These are phyloP conservation scores for Diadromus collaris DNA, from an alignment of 2,888 invertebrate species.

Conservation along the genomic window DNA sequence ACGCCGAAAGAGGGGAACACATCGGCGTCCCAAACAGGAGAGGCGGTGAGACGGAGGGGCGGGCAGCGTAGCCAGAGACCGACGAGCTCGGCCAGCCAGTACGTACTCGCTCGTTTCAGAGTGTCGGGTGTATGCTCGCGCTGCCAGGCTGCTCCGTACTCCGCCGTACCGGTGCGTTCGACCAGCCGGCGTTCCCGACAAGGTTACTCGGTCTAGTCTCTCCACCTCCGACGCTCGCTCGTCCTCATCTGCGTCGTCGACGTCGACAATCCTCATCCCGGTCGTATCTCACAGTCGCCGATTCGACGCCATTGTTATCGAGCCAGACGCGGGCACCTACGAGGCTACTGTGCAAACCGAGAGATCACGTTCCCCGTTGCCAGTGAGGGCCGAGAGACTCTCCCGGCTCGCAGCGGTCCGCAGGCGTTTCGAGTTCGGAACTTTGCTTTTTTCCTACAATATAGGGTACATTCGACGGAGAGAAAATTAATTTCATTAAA, in stretches of 20 bases:
- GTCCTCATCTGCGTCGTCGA: slow-evolving; percentile 19
- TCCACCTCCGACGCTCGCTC: slow-evolving; percentile 25
- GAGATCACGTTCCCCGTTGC: slow-evolving; percentile 16
- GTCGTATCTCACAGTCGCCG: slow-evolving; percentile 15
- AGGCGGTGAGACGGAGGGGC: slow-evolving; percentile 9
- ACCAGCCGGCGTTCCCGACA: slow-evolving; percentile 58
- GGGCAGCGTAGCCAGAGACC: slow-evolving; percentile 28
- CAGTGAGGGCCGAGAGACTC: slow-evolving; percentile 6
- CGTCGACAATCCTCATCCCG: slow-evolving; percentile 4
- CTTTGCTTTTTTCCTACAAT: not conserved
- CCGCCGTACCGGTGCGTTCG: slow-evolving; percentile 58
- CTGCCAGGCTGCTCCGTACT: slow-evolving; percentile 45
- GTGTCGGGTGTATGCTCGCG: slow-evolving; percentile 64
- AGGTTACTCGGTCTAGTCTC: slow-evolving; percentile 46
- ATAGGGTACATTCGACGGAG: no score
- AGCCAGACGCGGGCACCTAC: slow-evolving; percentile 47
- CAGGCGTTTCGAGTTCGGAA: not conserved
- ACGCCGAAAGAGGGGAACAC: slow-evolving; percentile 11
- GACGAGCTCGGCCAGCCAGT: slow-evolving; percentile 49
- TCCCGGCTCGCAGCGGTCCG: not conserved
- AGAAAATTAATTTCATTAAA: no score
- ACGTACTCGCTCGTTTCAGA: slow-evolving; percentile 58
- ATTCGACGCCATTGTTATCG: slow-evolving; percentile 68
- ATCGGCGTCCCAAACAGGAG: slow-evolving; percentile 14
- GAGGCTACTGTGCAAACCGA: slow-evolving; percentile 28